These are phyloP conservation scores for Drosophila fuyamai DNA, from an alignment of 1,140 invertebrate genomes.

Conservation along the genomic window DNA sequence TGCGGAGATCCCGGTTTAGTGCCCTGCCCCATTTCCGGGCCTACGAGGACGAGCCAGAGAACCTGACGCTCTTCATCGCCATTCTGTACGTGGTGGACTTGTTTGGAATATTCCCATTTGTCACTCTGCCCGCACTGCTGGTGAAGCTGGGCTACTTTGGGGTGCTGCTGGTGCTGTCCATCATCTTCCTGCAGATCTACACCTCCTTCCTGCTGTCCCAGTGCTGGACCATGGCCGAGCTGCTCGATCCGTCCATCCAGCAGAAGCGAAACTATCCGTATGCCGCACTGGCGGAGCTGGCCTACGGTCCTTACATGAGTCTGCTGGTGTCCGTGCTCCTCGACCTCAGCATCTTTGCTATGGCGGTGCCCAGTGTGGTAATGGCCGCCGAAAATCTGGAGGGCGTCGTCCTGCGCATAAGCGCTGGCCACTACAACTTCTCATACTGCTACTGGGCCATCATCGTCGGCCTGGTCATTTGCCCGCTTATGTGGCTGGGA, in stretches of 20 bases:
- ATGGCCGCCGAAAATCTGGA: slow-evolving; percentile 92
- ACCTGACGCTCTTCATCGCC: slow-evolving; percentile 87
- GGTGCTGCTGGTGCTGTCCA: slow-evolving; percentile 88
- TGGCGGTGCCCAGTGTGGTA: slow-evolving; percentile 91
- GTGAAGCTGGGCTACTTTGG: slow-evolving; percentile 90
- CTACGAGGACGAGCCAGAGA: slow-evolving; percentile 65
- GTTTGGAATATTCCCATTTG: slow-evolving; percentile 92
- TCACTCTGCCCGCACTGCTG: slow-evolving; percentile 89
- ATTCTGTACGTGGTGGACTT: slow-evolving; percentile 91
- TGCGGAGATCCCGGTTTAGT: slow-evolving; percentile 74
- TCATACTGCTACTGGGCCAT: slow-evolving; percentile 92
- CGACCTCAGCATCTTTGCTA: slow-evolving; percentile 90
- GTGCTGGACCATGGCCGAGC: slow-evolving; percentile 90
- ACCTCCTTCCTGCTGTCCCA: slow-evolving; percentile 90
- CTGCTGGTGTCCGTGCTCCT: slow-evolving; percentile 88
- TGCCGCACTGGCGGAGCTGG: slow-evolving; percentile 90
- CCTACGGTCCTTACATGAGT: slow-evolving; percentile 87
- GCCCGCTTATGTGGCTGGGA: slow-evolving; percentile 92
- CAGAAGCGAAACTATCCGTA: slow-evolving; percentile 91
- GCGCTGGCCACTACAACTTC: slow-evolving; percentile 87
- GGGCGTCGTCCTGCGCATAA: slow-evolving; percentile 89
- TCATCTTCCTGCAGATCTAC: slow-evolving; percentile 90
- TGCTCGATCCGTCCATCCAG: slow-evolving; percentile 88
- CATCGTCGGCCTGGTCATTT: slow-evolving; percentile 88
- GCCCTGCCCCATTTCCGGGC: slow-evolving; percentile 77